Conservation (phyloP, 2,888 invertebrate species). For the Spatulosminthurus flaviceps region DNA sequence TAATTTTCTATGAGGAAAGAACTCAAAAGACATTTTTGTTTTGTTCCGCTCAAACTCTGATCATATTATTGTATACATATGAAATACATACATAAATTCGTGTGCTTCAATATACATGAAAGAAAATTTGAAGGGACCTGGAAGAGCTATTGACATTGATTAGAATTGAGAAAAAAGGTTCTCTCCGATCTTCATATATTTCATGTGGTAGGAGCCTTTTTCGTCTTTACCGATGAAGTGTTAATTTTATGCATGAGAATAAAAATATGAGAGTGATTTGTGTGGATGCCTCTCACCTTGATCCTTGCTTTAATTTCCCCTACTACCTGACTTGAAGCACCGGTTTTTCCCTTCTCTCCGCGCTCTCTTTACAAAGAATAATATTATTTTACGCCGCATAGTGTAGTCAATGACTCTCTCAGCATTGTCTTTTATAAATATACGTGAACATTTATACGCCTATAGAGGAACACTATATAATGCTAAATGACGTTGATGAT, state of each 20-base stretch:
- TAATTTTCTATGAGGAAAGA: constrained; percentile 16
- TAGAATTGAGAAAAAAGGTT: too few species aligned
- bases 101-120: too few species aligned
- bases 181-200: background rate
- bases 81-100: too few species aligned
- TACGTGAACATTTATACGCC: too few species aligned
- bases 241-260: constrained; percentile 24
- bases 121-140: too few species aligned
- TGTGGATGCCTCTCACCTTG: constrained; percentile 38
- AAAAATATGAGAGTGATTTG: constrained; percentile 41
- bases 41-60: too few species aligned
- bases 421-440: too few species aligned
- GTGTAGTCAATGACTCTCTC: too few species aligned
- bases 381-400: constrained; percentile 34
- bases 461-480: constrained; percentile 1
- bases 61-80: background rate
- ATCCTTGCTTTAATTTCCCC: constrained; percentile 46
- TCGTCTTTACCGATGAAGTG: constrained; percentile 31
- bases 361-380: constrained; percentile 38
- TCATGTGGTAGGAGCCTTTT: background rate
- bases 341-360: too few species aligned
- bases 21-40: background rate
- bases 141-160: constrained; percentile 16
- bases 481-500: constrained; percentile 38
- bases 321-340: constrained; percentile 43